Evolutionary conservation across 2,888 invertebrate species (phyloP), one percentile per base, ranked within the genome.

Genomic region (Marasmarcha lunaedactyla): DNA sequence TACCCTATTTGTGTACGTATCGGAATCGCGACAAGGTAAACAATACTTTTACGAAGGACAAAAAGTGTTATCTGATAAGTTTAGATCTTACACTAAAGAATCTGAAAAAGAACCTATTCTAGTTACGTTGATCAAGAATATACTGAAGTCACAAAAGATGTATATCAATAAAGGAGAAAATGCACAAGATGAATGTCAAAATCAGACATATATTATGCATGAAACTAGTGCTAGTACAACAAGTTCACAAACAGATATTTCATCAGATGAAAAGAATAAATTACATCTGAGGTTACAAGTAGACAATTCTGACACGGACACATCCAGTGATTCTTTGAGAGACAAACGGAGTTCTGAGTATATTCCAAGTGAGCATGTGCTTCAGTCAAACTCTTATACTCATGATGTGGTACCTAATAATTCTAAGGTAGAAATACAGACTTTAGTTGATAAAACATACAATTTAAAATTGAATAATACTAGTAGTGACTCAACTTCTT

Each of bases 1-100:
- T 59, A 92, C 93, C 26, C 74, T 90, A 59, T 90, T 91, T 53
- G 93, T 94, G 30, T 93, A 90, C 71, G 91, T 90, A 66, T 88
- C 93, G 20, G 94, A 94, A 77, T 87, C 90, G n/a, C 87, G 89
- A 50, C 85, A 87, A 61, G 89, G 88, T 14, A 87, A 84, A 52
- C 86, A 86, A 47, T 90, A 89, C 59, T 74, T 78, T 42, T 88
- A 88, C 51, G 81, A 85, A 52, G 87, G 87, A 20, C 84, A 87
- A 44, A 71, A 66, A 42, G 48, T 45, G 33, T 46, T 79, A 14
- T 40, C 54, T 10, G 74, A 76, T 30, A 73, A 70, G 43, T 50
- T 81, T 2, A 62, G 66, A 46, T 44, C 70, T 33, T 48, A 55
- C 14, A 66, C 65, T 50, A 54, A 51, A 33, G 67, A 66, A 27